Conservation (phyloP, 2,888 invertebrate genomes). For the Drosophila seclusa region DNA sequence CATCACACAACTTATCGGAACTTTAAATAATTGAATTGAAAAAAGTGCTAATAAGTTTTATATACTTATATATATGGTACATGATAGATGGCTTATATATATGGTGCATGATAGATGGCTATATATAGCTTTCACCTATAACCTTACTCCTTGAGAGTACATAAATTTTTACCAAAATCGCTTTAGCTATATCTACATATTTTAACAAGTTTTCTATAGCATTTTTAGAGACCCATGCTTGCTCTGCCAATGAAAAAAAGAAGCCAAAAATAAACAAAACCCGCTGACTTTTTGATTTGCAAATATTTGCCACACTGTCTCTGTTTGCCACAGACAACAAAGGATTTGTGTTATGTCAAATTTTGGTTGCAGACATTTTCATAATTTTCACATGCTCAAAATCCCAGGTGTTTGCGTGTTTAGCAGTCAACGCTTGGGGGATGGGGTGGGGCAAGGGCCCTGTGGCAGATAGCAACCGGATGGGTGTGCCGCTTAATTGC, state of each 20-base stretch:
- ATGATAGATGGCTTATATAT: too few species aligned
- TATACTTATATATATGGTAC: too few species aligned
- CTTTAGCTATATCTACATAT: neutral
- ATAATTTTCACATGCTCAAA: slow-evolving; percentile 72
- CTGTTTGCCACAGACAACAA: slow-evolving; percentile 65
- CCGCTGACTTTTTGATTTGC: neutral
- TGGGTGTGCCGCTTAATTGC: slow-evolving; percentile 65
- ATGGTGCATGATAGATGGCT: neutral
- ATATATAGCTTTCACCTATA: neutral
- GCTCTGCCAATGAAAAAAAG: neutral
- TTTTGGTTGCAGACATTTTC: slow-evolving; percentile 64
- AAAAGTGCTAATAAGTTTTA: too few species aligned
- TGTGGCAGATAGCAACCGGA: neutral
- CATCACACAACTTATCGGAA: neutral
- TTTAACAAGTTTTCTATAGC: neutral
- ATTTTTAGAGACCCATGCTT: neutral
- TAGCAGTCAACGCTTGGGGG: slow-evolving; percentile 30
- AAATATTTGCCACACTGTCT: slow-evolving; percentile 13
- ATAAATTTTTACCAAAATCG: neutral
- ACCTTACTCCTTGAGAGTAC: neutral
- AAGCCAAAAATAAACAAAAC: neutral
- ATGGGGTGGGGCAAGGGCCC: neutral
- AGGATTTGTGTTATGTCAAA: slow-evolving; percentile 68
- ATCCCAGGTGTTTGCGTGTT: slow-evolving; percentile 45
- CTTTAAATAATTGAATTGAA: too few species aligned